Evolutionary conservation across 2,113 vertebrate species (phyloP).

Genomic region (Prochilodus magdalenae): DNA sequence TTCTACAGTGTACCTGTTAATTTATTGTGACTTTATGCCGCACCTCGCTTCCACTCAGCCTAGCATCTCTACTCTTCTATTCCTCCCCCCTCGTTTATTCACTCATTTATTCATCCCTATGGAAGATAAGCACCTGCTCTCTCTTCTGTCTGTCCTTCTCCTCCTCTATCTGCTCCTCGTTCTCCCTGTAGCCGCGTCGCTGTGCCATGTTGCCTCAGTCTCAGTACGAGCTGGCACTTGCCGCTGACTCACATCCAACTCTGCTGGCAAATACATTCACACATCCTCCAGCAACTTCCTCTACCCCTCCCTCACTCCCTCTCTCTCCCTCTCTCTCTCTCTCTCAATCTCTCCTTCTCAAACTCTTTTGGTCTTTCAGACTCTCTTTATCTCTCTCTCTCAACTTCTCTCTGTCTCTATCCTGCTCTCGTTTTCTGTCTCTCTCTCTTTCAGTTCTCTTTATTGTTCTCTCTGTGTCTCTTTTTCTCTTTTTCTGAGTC

Average conservation of each 20-base stretch:
- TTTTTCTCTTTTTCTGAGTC: no score
- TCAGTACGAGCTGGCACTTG: slow-evolving; percentile 19
- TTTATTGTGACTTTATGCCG: not conserved
- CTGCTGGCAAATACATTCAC: slow-evolving; percentile 22
- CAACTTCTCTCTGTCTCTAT: not conserved
- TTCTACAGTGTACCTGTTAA: not conserved
- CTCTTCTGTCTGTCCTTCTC: slow-evolving; percentile 9
- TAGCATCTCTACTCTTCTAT: slow-evolving; percentile 1
- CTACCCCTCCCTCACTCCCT: not conserved
- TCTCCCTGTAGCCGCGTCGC: not conserved
- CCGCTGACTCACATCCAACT: slow-evolving; percentile 15
- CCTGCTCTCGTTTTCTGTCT: no score
- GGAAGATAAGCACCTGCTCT: slow-evolving; percentile 10
- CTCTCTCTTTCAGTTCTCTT: no score
- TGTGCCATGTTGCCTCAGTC: slow-evolving; percentile 1
- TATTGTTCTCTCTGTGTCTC: no score
- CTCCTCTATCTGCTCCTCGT: not conserved
- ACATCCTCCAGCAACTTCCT: not conserved
- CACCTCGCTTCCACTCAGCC: not conserved
- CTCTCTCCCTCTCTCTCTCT: not conserved
- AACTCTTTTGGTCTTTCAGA: not conserved
- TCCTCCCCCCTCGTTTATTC: not conserved
- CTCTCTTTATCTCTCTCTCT: slow-evolving; percentile 9
- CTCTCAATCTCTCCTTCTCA: not conserved
- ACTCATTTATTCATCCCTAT: not conserved